Percentiles rank a stretch among this genome's conserved stretches.
These are phyloP conservation scores for Philaenus spumarius DNA, from an alignment of 1,140 invertebrate species.

Conservation along the genomic window DNA sequence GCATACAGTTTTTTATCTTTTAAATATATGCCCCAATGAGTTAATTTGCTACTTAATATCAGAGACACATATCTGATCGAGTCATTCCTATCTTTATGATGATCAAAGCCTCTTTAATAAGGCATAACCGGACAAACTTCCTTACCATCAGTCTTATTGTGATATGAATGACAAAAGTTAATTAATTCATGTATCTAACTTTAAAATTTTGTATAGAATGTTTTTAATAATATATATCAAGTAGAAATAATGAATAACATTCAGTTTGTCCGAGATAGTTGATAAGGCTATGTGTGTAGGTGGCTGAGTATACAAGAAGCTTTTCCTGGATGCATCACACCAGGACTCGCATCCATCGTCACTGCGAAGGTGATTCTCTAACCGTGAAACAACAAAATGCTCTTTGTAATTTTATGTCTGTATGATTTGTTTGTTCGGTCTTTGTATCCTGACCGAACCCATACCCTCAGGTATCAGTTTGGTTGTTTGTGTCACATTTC, in stretches of 20 bases:
- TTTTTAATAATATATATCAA: background rate
- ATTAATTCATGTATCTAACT: slow-evolving; percentile 2
- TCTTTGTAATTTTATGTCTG: slow-evolving; percentile 17
- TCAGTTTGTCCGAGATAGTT: background rate
- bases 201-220: slow-evolving; percentile 3
- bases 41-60: too few relatives aligned
- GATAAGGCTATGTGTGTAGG: background rate
- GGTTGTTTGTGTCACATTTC: slow-evolving; percentile 27
- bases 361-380: slow-evolving; percentile 13
- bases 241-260: background rate
- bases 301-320: background rate
- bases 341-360: background rate
- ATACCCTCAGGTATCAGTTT: slow-evolving; percentile 27
- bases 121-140: too few relatives aligned
- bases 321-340: background rate
- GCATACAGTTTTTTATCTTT: too few relatives aligned
- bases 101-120: too few relatives aligned
- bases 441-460: slow-evolving; percentile 33
- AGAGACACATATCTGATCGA: too few relatives aligned
- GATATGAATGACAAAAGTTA: background rate
- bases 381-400: slow-evolving; percentile 26
- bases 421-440: slow-evolving; percentile 9
- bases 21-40: too few relatives aligned
- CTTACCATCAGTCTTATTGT: background rate
- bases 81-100: too few relatives aligned